A percentile compares a stretch with the other conserved stretches of the same genome.
phyloP scores from a whole-genome alignment of 2,113 vertebrate genomes.

The Callorhinus ursinus region DNA sequence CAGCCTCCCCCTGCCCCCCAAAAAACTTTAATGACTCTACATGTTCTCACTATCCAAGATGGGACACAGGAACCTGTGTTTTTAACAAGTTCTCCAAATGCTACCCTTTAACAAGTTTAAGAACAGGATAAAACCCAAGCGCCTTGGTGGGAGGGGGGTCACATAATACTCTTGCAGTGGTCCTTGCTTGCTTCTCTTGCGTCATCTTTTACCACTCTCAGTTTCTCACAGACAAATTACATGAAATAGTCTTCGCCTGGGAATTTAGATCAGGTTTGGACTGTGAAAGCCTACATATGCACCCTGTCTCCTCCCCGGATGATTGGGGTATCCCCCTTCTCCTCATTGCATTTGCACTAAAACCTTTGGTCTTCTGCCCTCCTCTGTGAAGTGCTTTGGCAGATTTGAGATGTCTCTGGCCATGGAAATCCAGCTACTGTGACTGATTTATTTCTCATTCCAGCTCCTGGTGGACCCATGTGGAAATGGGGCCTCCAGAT shows the following conservation, averaged over 20 bases:
- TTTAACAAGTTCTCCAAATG: not conserved
- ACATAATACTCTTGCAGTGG: not conserved
- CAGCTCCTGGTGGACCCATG: conserved; percentile 96
- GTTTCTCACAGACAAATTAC: not conserved
- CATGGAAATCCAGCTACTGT: not conserved
- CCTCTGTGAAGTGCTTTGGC: not conserved
- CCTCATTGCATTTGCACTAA: not conserved
- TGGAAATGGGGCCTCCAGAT: conserved; percentile 97
- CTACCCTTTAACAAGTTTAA: not conserved
- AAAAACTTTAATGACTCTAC: not conserved
- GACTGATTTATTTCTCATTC: conserved; percentile 56
- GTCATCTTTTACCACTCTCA: not conserved
- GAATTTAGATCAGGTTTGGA: not conserved
- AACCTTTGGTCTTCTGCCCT: not conserved
- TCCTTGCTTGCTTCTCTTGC: not conserved
- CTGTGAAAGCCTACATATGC: not conserved
- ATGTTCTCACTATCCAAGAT: not conserved
- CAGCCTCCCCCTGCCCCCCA: fast-evolving
- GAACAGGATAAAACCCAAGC: not conserved
- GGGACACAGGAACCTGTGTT: not conserved
- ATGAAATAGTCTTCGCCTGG: not conserved
- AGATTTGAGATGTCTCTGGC: not conserved
- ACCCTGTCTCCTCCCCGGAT: not conserved
- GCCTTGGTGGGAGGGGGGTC: not conserved
- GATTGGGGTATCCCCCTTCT: not conserved